Base-by-base conservation (phyloP, 2,797 vertebrate genomes). In the Euthynnus affinis region DNA sequence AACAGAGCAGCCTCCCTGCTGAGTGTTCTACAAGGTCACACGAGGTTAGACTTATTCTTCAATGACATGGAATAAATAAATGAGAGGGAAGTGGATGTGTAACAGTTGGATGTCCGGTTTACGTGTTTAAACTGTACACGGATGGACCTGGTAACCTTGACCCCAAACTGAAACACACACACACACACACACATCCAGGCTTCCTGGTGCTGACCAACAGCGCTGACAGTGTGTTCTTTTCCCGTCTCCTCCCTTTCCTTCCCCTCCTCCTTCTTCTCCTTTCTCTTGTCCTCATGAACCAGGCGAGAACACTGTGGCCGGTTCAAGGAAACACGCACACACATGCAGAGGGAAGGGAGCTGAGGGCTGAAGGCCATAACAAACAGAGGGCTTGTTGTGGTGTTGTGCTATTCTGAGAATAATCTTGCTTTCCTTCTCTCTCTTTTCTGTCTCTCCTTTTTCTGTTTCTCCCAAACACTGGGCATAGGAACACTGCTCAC, bases 381-480 rank as follows among this genome's bases (percentile, higher is more conserved):
- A 82, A 84, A 90, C 87, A 91, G 74, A 78, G 75, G 71, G 71
- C 62, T 67, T 72, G 74, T 88, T 88, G 81, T 89, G 82, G 44
- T 65, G 59, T 27, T n/a, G 78, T 78, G 79, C 85, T 91, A 87
- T 91, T 92, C 88, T 89, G 51, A 89, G 89, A 86, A 88, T 17
- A 42, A 83, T 75, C 76, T 60, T 70, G 6, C 67, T 74, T 63
- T 87, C 46, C 70, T 58, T 53, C 68, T 59, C 55, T 65, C 17
- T 58, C 75, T 62, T 60, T 66, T 78, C 71, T 65, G 49, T 79
- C 74, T 78, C 27, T 80, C 23, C 18, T 62, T 37, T 44, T 17
- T 71, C 27, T 64, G 60, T 87, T 82, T 72, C 74, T 64, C 59
- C 65, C 40, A 66, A 75, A 83, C 70, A 63, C 14, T 81, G 59